Base-by-base conservation (phyloP, 2,797 vertebrate species). In the Smutsia gigantea region DNA sequence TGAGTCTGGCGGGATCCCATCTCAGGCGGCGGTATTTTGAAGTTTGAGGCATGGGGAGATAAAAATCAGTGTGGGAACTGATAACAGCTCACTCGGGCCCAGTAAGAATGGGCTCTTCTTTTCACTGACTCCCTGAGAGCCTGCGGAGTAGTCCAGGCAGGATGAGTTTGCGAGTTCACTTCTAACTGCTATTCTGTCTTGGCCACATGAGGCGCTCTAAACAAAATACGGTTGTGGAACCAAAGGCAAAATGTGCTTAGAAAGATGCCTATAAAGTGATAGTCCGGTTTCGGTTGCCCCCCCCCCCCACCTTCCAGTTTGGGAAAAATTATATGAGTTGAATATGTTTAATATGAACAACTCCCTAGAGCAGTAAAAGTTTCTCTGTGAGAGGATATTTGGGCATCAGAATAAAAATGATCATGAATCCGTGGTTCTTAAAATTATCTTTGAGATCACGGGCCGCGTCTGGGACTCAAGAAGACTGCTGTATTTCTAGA, bases 181-280 rank as follows among this genome's bases (percentile, higher is more conserved):
- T 93, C 59, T 97, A 77, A 68, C 89, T 68, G 17, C 37, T 68
- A 11, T 79, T 93, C 53, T 74, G 49, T 53, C 90, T 34, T 42
- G 34, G 19, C 63, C 91, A 82, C 63, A 72, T 12, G 74, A 89
- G 55, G 23, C 61, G n/a, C 39, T 39, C 88, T 86, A 61, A 93
- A 69, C 71, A 78, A 59, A 96, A 68, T 55, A 61, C 7, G 29
- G 10, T 55, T 31, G 46, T 90, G 39, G 61, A 84, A 68, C 5
- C 42, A n/a, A 89, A 92, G 42, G 18, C 29, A 69, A 77, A 84
- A 27, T 42, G 14, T 74, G 46, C 29, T 89, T 59, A 49, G 25
- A 90, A 68, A 61, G 13, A 51, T 69, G n/a, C 17, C 78, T 63
- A 2, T 9, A 37, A 81, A 63, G 69, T 55, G 49, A 37, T 37